Conservation (phyloP, 2,113 vertebrate genomes). For the Pedetes capensis region DNA sequence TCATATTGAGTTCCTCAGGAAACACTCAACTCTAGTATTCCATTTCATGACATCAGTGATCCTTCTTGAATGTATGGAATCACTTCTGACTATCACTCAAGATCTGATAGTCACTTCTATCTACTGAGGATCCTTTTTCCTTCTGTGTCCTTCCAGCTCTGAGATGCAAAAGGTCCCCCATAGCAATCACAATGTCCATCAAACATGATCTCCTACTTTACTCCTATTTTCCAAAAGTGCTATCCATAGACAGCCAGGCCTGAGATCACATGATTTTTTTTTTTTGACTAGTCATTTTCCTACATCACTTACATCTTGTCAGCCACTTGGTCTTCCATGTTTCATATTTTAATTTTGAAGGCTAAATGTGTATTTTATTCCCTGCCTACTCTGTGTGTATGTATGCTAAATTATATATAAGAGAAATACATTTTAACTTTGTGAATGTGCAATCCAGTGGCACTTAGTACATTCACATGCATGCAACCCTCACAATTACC, state of each 20-base stretch:
- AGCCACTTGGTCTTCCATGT: neutral
- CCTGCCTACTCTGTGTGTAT: neutral
- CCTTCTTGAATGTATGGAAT: neutral
- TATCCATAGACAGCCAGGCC: neutral
- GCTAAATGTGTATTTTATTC: neutral
- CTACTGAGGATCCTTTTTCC: neutral
- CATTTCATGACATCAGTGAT: neutral
- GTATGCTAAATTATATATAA: neutral
- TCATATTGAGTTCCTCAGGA: neutral
- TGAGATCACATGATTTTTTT: neutral
- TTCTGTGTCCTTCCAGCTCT: neutral
- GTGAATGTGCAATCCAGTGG: neutral
- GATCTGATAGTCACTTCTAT: neutral
- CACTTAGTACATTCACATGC: neutral
- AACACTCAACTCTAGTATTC: neutral
- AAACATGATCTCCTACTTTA: neutral
- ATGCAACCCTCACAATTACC: neutral
- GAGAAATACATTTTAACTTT: neutral
- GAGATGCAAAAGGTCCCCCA: neutral
- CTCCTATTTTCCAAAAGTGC: neutral
- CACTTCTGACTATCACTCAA: neutral
- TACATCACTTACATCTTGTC: neutral
- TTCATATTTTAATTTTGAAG: conserved; percentile 14
- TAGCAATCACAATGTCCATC: neutral
- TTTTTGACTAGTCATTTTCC: neutral